A percentile compares a stretch with the other conserved stretches of the same genome.
phyloP scores from a whole-genome alignment of 2,888 invertebrate genomes.

The Heliconius ismenius region DNA sequence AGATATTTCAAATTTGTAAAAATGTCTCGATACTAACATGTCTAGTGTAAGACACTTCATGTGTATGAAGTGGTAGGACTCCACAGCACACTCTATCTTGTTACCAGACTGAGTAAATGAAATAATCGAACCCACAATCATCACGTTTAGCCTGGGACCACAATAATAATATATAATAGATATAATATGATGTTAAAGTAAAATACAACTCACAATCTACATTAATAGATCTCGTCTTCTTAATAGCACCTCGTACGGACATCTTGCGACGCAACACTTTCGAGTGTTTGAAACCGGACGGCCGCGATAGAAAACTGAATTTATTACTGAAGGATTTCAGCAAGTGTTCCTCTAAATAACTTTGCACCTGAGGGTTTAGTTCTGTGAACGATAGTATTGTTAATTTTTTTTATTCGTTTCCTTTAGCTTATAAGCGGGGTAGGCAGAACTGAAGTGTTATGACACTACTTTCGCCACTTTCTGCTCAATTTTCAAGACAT shows the following conservation, averaged over 20 bases:
- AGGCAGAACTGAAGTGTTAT: background rate
- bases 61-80: too few relatives aligned
- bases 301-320: conserved; percentile 84
- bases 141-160: too few relatives aligned
- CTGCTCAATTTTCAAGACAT: too few relatives aligned
- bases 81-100: background rate
- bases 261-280: conserved; percentile 86
- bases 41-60: too few relatives aligned
- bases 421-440: background rate
- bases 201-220: conserved; percentile 85
- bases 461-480: too few relatives aligned
- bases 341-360: conserved; percentile 92
- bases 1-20: too few relatives aligned
- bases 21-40: too few relatives aligned
- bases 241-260: conserved; percentile 96
- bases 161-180: background rate
- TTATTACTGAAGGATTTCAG: conserved; percentile 90
- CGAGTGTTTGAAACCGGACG: conserved; percentile 74
- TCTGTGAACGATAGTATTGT: conserved; percentile 70
- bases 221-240: conserved; percentile 95
- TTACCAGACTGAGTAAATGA: background rate
- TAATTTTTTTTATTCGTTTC: background rate
- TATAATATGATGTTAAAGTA: conserved; percentile 19
- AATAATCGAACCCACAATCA: background rate
- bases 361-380: conserved; percentile 90